These are phyloP conservation scores for Heliconius cydno DNA, from an alignment of 2,888 invertebrate species.

Conservation along the genomic window DNA sequence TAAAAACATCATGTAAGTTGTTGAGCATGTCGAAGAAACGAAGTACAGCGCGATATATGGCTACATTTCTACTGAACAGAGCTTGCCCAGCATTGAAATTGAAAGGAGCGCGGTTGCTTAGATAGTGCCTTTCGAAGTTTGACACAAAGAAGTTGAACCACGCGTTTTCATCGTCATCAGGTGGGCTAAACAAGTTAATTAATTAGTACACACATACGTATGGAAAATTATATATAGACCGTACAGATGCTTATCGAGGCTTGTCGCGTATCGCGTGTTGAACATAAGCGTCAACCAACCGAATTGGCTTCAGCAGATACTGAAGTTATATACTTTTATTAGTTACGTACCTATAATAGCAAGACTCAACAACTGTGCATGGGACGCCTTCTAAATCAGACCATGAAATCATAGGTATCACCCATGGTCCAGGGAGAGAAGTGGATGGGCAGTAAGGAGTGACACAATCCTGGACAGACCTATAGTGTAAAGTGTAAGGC, in stretches of 20 bases:
- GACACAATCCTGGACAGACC: slow-evolving; percentile 81
- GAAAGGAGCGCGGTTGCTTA: slow-evolving; percentile 86
- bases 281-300: no score
- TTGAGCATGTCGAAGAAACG: slow-evolving; percentile 83
- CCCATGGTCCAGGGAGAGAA: slow-evolving; percentile 85
- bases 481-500: slow-evolving; percentile 88
- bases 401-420: slow-evolving; percentile 85
- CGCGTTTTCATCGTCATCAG: slow-evolving; percentile 66
- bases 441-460: slow-evolving; percentile 83
- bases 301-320: no score
- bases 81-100: slow-evolving; percentile 87
- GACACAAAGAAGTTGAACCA: slow-evolving; percentile 83
- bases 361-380: slow-evolving; percentile 85
- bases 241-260: no score
- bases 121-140: slow-evolving; percentile 86
- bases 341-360: slow-evolving; percentile 72
- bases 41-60: slow-evolving; percentile 75
- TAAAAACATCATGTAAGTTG: slow-evolving; percentile 81
- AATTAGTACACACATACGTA: not conserved
- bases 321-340: no score
- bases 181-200: slow-evolving; percentile 51
- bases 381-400: slow-evolving; percentile 69
- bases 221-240: not conserved
- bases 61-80: slow-evolving; percentile 74
- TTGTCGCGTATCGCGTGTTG: no score